Base-by-base conservation (phyloP, 2,888 invertebrate genomes). In the Eupithecia subfuscata region DNA sequence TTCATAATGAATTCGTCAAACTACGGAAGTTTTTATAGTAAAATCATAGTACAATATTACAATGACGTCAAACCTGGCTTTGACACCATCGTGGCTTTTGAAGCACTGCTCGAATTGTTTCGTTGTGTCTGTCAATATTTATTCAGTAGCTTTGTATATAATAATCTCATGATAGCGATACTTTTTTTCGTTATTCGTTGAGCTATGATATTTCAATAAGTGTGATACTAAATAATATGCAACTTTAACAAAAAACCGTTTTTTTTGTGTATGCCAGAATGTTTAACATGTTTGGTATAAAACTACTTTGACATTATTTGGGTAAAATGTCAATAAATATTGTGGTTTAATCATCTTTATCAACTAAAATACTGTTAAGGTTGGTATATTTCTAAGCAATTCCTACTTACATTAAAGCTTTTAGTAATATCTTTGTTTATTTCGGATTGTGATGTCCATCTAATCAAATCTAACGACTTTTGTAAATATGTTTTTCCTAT, bases 341-440 rank as follows among this genome's bases (percentile, higher is more conserved):
- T 16, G 14, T 25, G 30, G 16, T 22, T 30, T 64, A 14, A n/a
- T 37, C 18, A 37, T 65, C 22, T 45, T 43, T 68, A 40, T 43
- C 34, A 25, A 68, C 43, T 43, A 68, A 40, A 67, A 22, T 67
- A 67, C 40, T 40, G 43, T 43, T 45, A 22, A 25, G 40, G 68
- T 30, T 30, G 30, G 30, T 40, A 67, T 37, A 68, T 68, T 68
- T 37, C 25, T 60, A 43, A 63, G 63, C 70, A 70, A 63, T 70
- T 60, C 63, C 70, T 70, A 70, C 37, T 40, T 43, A 43, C 12
- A 70, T 70, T 63, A 70, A 70, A 63, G 70, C 70, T 63, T 63
- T 70, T 1, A 40, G 43, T 68, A 45, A 34, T 18, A 18, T 34
- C 18, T 64, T 18, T 16, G 12, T 43, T 22, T n/a, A 65, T 68